Evolutionary conservation across 2,113 vertebrate genomes (phyloP), one percentile per base, ranked within the genome.

Genomic region (Patagioenas fasciata): DNA sequence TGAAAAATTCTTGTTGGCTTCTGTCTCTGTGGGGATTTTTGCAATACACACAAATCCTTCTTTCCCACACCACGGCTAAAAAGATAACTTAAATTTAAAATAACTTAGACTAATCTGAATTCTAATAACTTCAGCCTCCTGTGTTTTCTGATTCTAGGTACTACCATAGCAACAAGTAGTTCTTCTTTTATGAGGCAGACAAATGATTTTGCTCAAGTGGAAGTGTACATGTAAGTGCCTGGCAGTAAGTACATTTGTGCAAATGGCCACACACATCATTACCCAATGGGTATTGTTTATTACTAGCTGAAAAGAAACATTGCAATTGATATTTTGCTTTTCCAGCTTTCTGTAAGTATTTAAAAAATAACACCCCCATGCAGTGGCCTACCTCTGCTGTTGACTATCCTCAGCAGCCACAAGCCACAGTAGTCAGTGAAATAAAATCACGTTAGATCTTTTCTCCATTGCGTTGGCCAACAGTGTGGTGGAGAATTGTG

Each of bases 131-230:
- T 75, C n/a, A 50, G 75, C 36, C 38, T 96, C 58, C 61, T 85
- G 25, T 80, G 54, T 88, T 92, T 95, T 70, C 78, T 95, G 84
- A 91, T 91, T 92, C 75, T 89, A 82, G 83, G 83, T 70, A 95
- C 54, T 96, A 78, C 95, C 93, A 96, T 95, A 96, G 94, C 94
- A 98, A 98, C 96, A 93, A 85, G 80, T 71, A 75, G 25, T 86
- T 96, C 57, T 32, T 91, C 58, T 91, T 92, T 90, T 48, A 57
- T 44, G 60, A 86, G 81, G 58, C 85, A 95, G 84, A 84, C 94
- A 93, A 96, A 95, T 50, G 15, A 91, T 95, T 97, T 97, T 58
- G 74, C 67, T 95, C 70, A 81, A 94, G 66, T 4, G 2, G 66
- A 71, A 92, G 60, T 34, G 24, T 71, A 71, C 80, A 36, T 83